These are phyloP conservation scores for Trypoxylus dichotomus DNA, from an alignment of 1,140 invertebrate genomes.

Conservation along the genomic window DNA sequence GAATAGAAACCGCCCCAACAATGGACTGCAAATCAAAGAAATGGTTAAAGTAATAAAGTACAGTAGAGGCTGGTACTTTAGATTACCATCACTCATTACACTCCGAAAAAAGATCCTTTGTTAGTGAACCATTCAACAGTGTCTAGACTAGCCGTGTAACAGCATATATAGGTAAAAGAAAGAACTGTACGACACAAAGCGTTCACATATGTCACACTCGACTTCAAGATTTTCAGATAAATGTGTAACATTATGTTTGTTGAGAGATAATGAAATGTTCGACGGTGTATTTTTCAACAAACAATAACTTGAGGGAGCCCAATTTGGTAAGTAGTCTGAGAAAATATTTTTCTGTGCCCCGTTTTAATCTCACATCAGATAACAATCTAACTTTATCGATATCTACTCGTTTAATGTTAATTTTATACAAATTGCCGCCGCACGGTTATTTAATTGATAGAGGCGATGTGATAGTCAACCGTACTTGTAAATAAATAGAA, in stretches of 20 bases:
- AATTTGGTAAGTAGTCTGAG: conserved; percentile 14
- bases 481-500: not conserved
- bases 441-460: not conserved
- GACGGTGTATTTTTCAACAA: conserved; percentile 1
- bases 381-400: not conserved
- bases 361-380: not conserved
- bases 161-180: not conserved
- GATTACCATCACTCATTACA: conserved; percentile 22
- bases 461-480: not conserved
- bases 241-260: conserved; percentile 17
- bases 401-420: not conserved
- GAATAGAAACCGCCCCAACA: conserved; percentile 11
- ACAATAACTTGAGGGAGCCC: not conserved
- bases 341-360: not conserved
- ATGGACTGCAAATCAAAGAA: conserved; percentile 14
- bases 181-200: not conserved
- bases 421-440: not conserved
- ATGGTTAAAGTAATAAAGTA: conserved; percentile 17
- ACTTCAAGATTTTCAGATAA: conserved; percentile 19
- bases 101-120: conserved; percentile 13
- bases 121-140: conserved; percentile 9
- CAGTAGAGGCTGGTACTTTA: conserved; percentile 15
- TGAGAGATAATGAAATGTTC: conserved; percentile 1
- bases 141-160: not conserved
- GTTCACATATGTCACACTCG: conserved; percentile 16